Conservation (phyloP, 2,888 invertebrate genomes). For the Drosophila helvetica region DNA sequence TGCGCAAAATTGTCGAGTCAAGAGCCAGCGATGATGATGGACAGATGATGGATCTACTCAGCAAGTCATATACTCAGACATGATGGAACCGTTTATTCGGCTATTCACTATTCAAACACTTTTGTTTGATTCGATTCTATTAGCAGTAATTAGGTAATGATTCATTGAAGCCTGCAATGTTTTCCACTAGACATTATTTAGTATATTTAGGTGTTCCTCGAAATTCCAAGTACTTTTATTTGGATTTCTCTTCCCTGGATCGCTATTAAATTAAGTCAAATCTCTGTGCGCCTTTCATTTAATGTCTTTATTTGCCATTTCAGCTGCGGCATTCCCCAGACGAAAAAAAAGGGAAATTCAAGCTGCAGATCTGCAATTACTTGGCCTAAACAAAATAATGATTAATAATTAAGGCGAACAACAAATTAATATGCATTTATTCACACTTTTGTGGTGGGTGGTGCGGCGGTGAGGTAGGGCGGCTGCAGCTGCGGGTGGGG, state of each 20-base stretch:
- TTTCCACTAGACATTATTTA: no score
- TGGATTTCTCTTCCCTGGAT: not conserved
- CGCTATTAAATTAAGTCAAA: not conserved
- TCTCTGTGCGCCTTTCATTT: not conserved
- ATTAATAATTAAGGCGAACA: constrained; percentile 47
- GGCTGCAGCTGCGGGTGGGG: not conserved
- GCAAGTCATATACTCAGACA: no score
- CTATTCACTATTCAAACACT: no score
- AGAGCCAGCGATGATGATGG: not conserved
- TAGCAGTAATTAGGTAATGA: not conserved
- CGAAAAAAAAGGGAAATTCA: constrained; percentile 21
- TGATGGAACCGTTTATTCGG: no score
- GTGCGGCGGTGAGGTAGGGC: not conserved
- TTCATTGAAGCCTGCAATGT: not conserved
- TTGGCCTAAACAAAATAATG: constrained; percentile 42
- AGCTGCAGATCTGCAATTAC: constrained; percentile 23
- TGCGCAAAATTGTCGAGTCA: constrained; percentile 1
- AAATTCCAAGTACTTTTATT: not conserved
- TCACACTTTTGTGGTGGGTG: constrained; percentile 56
- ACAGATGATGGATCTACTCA: not conserved
- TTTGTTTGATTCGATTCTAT: not conserved
- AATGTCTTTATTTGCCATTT: constrained; percentile 35
- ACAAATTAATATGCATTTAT: constrained; percentile 58
- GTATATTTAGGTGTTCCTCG: no score
- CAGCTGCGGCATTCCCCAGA: not conserved